Base-by-base conservation (phyloP, 2,113 vertebrate species). In the Lonchura striata region DNA sequence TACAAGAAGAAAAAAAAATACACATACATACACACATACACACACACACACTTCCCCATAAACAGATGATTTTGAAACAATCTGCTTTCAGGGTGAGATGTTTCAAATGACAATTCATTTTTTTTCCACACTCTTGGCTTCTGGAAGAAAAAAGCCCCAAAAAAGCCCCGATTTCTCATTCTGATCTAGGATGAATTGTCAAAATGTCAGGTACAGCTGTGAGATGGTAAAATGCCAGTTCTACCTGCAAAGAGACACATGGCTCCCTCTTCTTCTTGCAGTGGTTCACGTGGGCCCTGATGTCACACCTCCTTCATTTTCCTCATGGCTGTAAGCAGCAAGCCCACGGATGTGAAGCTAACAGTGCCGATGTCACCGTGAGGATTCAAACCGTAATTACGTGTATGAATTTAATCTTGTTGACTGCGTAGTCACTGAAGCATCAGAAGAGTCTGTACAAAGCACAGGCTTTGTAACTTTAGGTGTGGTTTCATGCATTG, bases 401-500 rank as follows among this genome's bases (percentile, higher is more conserved):
- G 92, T 93, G 77, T 87, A 97, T 24, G 94, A 97, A 76, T 96
- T 98, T 35, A 97, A 81, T 90, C 95, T 91, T 41, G 96, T 95
- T 63, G 98, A 97, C 59, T 97, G 96, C 46, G 97, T 98, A 46
- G 95, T 96, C 50, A 97, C 85, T 6, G 98, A 97, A 35, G 95
- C 92, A 61, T 98, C 97, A 54, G 96, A 96, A 54, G 97, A 80
- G 79, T 98, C 95, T 75, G 94, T 96, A 42, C 97, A 92, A 95
- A 96, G 96, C 68, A 96, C 95, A 6, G 98, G 98, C 65, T 98
- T 98, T 18, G 82, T 83, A 64, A 97, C 82, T 46, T 97, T 96
- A 8, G 98, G 96, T 3, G 95, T 96, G 82, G 96, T 98, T 83
- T 99, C 98, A 50, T 98, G 98, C 71, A 98, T 70, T 5, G 99